These are phyloP conservation scores for Pardalotus punctatus DNA, from an alignment of 2,113 vertebrate species.

Conservation along the genomic window DNA sequence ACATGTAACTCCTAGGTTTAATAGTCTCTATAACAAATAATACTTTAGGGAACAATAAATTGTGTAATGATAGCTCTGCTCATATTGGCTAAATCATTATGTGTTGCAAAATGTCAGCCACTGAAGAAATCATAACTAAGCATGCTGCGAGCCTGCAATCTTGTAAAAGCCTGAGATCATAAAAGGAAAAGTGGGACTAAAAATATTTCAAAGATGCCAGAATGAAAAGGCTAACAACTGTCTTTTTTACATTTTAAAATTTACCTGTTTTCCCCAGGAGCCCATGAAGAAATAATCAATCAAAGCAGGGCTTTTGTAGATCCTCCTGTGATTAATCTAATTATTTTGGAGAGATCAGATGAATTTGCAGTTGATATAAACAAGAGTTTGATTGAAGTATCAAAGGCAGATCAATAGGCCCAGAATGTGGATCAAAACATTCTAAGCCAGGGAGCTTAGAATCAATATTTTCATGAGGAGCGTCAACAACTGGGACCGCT, in stretches of 20 bases:
- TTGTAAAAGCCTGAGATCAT: neutral
- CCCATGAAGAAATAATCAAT: constrained; percentile 30
- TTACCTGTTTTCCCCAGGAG: constrained; percentile 29
- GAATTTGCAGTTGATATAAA: constrained; percentile 6
- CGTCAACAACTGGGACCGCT: constrained; percentile 9
- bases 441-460: constrained; percentile 40
- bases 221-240: constrained; percentile 37
- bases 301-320: constrained; percentile 19
- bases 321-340: constrained; percentile 50
- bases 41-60: constrained; percentile 47
- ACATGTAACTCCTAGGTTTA: neutral
- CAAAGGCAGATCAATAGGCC: constrained; percentile 41
- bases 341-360: constrained; percentile 35
- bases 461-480: constrained; percentile 61
- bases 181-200: constrained; percentile 16
- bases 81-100: constrained; percentile 45
- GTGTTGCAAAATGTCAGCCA: constrained; percentile 41
- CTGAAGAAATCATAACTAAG: constrained; percentile 38
- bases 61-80: constrained; percentile 45
- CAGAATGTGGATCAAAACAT: constrained; percentile 50
- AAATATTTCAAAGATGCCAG: constrained; percentile 17
- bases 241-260: constrained; percentile 5
- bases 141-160: neutral
- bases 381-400: constrained; percentile 38
- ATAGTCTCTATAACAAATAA: constrained; percentile 38